A percentile compares a stretch with the other conserved stretches of the same genome.
Conservation (phyloP, 2,113 vertebrate genomes). For the Telmatochromis sp. region DNA sequence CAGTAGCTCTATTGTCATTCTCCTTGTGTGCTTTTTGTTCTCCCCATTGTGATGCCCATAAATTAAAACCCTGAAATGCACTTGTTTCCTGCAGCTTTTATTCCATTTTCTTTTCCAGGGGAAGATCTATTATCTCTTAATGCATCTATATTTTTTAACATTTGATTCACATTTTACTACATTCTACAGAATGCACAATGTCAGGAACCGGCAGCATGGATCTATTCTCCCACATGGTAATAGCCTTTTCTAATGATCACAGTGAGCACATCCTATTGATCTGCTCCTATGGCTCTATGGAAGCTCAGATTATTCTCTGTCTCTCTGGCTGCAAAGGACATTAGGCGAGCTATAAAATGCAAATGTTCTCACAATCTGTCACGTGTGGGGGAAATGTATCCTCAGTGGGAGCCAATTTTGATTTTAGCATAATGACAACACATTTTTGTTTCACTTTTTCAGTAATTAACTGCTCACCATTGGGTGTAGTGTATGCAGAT, state of each 20-base stretch:
- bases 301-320: neutral
- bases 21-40: constrained; percentile 15
- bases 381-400: neutral
- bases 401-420: neutral
- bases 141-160: neutral
- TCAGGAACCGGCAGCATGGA: neutral
- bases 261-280: constrained; percentile 15
- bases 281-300: neutral
- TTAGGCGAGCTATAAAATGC: neutral
- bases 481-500: neutral
- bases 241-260: neutral
- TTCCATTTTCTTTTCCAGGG: neutral
- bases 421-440: neutral
- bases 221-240: neutral
- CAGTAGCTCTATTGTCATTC: constrained; percentile 34
- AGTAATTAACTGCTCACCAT: neutral
- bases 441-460: neutral
- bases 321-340: neutral
- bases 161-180: neutral
- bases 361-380: neutral
- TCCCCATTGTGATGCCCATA: neutral
- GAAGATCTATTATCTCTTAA: neutral
- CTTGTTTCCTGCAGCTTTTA: neutral
- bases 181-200: neutral
- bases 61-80: constrained; percentile 4